Evolutionary conservation across 2,888 invertebrate genomes (phyloP).

Genomic region (Eilema sororculum): DNA sequence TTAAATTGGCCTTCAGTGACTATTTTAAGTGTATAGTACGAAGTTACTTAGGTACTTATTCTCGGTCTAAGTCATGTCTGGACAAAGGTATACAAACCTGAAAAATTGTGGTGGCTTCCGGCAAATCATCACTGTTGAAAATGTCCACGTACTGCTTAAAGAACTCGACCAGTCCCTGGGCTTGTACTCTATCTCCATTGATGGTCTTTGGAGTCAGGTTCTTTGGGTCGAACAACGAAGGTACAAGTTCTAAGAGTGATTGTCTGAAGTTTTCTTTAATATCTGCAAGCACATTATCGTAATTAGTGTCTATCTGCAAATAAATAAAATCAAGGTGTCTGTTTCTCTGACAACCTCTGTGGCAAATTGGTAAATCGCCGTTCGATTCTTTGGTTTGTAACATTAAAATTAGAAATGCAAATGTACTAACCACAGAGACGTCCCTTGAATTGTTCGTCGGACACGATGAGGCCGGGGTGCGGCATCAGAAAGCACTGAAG

Average conservation of each 20-base stretch:
- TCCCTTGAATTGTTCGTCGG: constrained; percentile 97
- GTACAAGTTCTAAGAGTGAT: constrained; percentile 93
- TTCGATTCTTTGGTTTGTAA: no score
- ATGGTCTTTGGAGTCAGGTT: constrained; percentile 97
- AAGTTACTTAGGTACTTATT: no score
- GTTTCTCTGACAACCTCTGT: neutral
- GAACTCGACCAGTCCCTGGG: constrained; percentile 96
- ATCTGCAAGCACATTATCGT: constrained; percentile 86
- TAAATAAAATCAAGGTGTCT: neutral
- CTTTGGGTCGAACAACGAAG: constrained; percentile 93
- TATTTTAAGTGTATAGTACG: no score
- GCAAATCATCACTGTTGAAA: constrained; percentile 98
- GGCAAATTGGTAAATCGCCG: no score
- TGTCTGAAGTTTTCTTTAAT: constrained; percentile 96
- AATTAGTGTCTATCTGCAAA: neutral
- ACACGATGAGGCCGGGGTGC: constrained; percentile 98
- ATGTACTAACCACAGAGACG: constrained; percentile 88
- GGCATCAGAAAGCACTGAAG: constrained; percentile 98
- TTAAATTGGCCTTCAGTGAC: no score
- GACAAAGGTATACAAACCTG: constrained; percentile 85
- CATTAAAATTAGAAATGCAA: neutral
- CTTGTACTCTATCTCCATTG: constrained; percentile 95
- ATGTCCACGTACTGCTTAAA: constrained; percentile 99
- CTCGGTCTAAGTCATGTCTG: neutral
- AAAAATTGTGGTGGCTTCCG: constrained; percentile 99